Percentiles rank a stretch among this genome's conserved stretches.
phyloP scores from a whole-genome alignment of 2,888 invertebrate species.

The Notodonta ziczac region DNA sequence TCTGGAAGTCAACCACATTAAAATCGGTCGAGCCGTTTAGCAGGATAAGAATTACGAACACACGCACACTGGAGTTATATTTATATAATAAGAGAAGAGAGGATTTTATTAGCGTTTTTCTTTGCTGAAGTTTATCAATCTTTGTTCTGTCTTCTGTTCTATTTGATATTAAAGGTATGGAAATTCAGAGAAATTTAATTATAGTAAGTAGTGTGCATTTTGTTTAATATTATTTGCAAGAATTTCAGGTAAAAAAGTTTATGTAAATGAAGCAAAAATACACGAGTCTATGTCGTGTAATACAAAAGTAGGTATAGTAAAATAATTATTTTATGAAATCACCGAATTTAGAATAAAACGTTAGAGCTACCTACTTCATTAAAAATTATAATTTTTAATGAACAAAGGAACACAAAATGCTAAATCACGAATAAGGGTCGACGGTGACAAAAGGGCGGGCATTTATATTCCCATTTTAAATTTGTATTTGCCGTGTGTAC shows the following conservation, averaged over 20 bases:
- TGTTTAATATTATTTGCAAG: too few relatives aligned
- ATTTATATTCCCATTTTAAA: slow-evolving; percentile 26
- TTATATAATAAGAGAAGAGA: too few relatives aligned
- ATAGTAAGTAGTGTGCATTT: too few relatives aligned
- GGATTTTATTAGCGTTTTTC: not conserved
- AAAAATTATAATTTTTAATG: slow-evolving; percentile 15
- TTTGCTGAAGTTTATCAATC: not conserved
- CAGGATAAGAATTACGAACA: too few relatives aligned
- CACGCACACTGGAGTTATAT: too few relatives aligned
- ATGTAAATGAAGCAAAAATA: too few relatives aligned
- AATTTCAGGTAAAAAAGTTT: too few relatives aligned
- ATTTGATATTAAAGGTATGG: not conserved
- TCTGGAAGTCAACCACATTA: too few relatives aligned
- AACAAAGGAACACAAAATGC: slow-evolving; percentile 27
- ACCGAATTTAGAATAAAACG: not conserved
- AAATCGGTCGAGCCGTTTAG: too few relatives aligned
- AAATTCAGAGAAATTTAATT: too few relatives aligned
- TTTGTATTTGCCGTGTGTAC: slow-evolving; percentile 5
- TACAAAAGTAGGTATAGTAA: too few relatives aligned
- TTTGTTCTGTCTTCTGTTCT: not conserved
- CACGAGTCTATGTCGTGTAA: too few relatives aligned
- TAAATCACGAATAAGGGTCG: slow-evolving; percentile 21
- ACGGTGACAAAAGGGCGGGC: slow-evolving; percentile 18
- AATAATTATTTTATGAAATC: not conserved
- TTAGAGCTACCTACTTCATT: slow-evolving; percentile 8